A percentile compares a stretch with the other conserved stretches of the same genome.
These are phyloP conservation scores for Dreissena polymorpha DNA, from an alignment of 1,140 invertebrate species.

Conservation along the genomic window DNA sequence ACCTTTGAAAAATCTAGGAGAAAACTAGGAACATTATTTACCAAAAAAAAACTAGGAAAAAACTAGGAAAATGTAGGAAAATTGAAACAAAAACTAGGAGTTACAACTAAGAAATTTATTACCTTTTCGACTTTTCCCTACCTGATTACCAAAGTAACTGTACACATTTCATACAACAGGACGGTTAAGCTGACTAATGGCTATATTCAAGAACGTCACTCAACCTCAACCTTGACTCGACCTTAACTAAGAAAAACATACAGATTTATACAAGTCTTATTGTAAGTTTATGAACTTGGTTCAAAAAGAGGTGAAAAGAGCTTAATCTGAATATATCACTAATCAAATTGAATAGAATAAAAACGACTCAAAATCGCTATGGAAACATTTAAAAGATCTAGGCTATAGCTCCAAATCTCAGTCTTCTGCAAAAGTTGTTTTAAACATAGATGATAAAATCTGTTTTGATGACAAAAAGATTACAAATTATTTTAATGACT, in stretches of 20 bases:
- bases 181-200: no score
- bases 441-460: conserved; percentile 24
- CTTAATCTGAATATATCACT: conserved; percentile 8
- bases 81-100: no score
- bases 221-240: no score
- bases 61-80: no score
- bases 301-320: conserved; percentile 27
- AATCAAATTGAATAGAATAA: conserved; percentile 30
- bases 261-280: neutral
- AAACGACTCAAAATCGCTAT: conserved; percentile 26
- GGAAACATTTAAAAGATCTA: conserved; percentile 9
- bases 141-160: no score
- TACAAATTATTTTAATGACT: conserved; percentile 22
- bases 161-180: no score
- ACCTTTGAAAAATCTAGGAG: no score
- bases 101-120: no score
- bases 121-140: no score
- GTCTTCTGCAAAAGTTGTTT: conserved; percentile 24
- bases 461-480: conserved; percentile 23
- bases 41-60: no score
- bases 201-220: no score
- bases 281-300: conserved; percentile 15
- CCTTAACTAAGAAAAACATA: conserved; percentile 11
- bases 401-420: conserved; percentile 19
- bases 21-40: no score